Percentiles rank a stretch among this genome's conserved stretches.
These are phyloP conservation scores for Actinostola sp. DNA, from an alignment of 92 coral and sea anemone species.

Conservation along the genomic window DNA sequence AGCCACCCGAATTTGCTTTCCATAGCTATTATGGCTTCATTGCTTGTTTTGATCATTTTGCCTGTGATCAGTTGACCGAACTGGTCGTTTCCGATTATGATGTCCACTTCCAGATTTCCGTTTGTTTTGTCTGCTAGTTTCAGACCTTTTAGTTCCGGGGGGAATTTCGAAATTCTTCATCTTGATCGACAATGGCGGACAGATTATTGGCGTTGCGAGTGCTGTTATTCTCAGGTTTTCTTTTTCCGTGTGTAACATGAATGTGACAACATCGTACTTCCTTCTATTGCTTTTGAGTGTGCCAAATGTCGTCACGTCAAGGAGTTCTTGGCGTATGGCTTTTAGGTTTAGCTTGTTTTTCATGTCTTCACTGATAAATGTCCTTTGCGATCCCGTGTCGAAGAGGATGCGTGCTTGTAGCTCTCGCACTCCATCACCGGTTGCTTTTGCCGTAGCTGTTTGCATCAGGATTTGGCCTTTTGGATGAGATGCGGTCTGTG, in stretches of 20 bases:
- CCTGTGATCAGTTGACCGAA: slow-evolving; percentile 38
- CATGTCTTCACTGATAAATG: too few species aligned
- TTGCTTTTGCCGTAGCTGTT: slow-evolving; percentile 1
- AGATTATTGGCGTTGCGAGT: too few species aligned
- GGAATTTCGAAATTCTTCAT: too few species aligned
- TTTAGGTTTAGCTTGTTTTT: too few species aligned
- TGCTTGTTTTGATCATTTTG: slow-evolving; percentile 19
- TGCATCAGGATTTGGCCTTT: slow-evolving; percentile 13
- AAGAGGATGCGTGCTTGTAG: slow-evolving; percentile 9
- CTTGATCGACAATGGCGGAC: too few species aligned
- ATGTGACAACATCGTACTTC: slow-evolving; percentile 10
- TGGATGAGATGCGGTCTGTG: neutral
- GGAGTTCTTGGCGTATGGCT: too few species aligned
- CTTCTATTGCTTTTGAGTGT: neutral
- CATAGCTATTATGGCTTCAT: slow-evolving; percentile 38
- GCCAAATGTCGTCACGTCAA: slow-evolving; percentile 28
- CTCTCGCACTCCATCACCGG: neutral
- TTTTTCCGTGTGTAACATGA: too few species aligned
- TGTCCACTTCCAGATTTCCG: too few species aligned
- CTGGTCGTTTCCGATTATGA: slow-evolving; percentile 50
- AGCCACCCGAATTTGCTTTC: slow-evolving; percentile 50
- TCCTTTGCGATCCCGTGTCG: slow-evolving; percentile 25
- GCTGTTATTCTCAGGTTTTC: too few species aligned
- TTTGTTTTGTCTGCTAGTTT: too few species aligned
- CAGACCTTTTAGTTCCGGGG: too few species aligned